A percentile compares a stretch with the other conserved stretches of the same genome.
phyloP scores from a whole-genome alignment of 2,888 invertebrate species.

The Coelopa pilipes region DNA sequence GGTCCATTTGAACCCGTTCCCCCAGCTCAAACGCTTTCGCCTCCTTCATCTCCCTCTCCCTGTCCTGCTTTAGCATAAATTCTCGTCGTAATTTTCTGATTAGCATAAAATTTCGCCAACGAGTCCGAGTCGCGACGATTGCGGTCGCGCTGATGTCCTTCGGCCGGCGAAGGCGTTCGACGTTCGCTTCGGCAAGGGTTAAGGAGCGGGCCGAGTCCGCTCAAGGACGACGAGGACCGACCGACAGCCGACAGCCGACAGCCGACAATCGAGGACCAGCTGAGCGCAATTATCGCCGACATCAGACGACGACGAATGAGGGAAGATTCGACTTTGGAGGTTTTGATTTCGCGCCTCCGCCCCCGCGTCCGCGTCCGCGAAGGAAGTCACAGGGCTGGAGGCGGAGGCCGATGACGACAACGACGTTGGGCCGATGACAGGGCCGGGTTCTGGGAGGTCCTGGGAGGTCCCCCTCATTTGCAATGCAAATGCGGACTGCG shows the following conservation, averaged over 20 bases:
- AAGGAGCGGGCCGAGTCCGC: background rate
- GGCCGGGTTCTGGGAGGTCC: no score
- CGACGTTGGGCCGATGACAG: background rate
- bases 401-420: no score
- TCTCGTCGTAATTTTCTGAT: slow-evolving; percentile 51
- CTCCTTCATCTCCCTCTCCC: no score
- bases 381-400: no score
- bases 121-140: background rate
- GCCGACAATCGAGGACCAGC: background rate
- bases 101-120: slow-evolving; percentile 56
- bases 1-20: no score
- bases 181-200: no score
- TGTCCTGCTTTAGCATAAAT: slow-evolving; percentile 24
- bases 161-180: no score
- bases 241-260: background rate
- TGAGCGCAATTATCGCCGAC: slow-evolving; percentile 16
- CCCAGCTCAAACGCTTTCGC: background rate
- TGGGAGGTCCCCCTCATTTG: slow-evolving; percentile 5
- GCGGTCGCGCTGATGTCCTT: background rate
- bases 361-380: no score
- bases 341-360: background rate
- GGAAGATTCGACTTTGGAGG: background rate
- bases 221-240: background rate
- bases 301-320: slow-evolving; percentile 9
- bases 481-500: slow-evolving; percentile 17